Percentiles rank a stretch among this genome's conserved stretches.
Evolutionary conservation across 2,113 vertebrate species (phyloP).

Genomic region (Desmodus rotundus): DNA sequence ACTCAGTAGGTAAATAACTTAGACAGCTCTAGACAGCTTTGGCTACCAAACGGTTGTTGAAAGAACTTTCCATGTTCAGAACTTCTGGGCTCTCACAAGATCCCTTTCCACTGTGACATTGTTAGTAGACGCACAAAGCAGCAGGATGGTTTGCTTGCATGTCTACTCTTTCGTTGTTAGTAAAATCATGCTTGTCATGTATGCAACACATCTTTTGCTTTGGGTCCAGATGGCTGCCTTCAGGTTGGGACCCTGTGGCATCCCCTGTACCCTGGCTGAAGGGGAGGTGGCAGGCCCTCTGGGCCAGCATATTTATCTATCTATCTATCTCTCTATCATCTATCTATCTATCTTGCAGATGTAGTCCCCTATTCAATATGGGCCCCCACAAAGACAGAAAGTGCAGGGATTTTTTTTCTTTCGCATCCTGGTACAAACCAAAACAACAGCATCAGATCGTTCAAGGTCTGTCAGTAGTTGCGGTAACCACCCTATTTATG

Average conservation of each 20-base stretch:
- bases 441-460: neutral
- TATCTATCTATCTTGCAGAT: neutral
- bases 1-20: neutral
- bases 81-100: neutral
- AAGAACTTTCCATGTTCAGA: neutral
- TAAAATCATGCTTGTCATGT: neutral
- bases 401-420: neutral
- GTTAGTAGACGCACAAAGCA: neutral
- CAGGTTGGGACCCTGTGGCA: neutral
- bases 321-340: neutral
- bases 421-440: neutral
- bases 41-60: neutral
- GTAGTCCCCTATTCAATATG: neutral
- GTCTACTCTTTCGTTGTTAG: neutral
- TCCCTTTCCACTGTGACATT: too few relatives aligned
- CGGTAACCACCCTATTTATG: neutral
- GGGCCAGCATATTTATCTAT: neutral
- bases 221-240: neutral
- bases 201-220: neutral
- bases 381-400: neutral
- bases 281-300: neutral
- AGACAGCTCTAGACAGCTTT: neutral
- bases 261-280: neutral
- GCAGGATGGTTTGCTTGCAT: fast-evolving
- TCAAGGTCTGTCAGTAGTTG: neutral